phyloP scores from a whole-genome alignment of 2,113 vertebrate species.

The Sialia sialis region DNA sequence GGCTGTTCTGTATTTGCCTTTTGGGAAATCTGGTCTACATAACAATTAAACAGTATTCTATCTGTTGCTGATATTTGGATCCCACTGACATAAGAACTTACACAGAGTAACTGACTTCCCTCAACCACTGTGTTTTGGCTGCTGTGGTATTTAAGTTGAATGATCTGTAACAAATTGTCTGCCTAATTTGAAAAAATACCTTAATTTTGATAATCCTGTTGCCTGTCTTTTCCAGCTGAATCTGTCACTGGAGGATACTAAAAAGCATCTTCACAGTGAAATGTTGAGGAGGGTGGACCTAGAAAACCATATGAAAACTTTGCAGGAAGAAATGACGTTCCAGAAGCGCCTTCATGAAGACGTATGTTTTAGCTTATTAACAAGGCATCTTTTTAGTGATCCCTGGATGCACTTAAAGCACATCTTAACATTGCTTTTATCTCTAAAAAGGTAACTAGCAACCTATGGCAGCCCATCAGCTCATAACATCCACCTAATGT shows the following conservation, averaged over 20 bases:
- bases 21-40: background rate
- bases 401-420: background rate
- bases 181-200: background rate
- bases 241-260: slow-evolving; percentile 62
- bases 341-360: slow-evolving; percentile 76
- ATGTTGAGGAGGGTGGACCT: slow-evolving; percentile 74
- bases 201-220: background rate
- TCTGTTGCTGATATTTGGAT: background rate
- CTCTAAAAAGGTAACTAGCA: slow-evolving; percentile 15
- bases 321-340: slow-evolving; percentile 79
- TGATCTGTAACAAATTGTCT: background rate
- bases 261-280: slow-evolving; percentile 77
- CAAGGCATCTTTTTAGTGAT: background rate
- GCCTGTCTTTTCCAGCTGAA: slow-evolving; percentile 17
- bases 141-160: background rate
- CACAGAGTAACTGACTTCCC: background rate
- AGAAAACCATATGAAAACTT: slow-evolving; percentile 79
- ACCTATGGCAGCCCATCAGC: background rate
- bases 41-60: background rate
- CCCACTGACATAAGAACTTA: background rate
- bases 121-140: background rate
- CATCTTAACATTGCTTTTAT: background rate
- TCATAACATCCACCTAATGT: background rate
- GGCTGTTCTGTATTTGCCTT: background rate
- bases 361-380: slow-evolving; percentile 66